Evolutionary conservation across 2,797 vertebrate species (phyloP).

Genomic region (Myotis myotis): DNA sequence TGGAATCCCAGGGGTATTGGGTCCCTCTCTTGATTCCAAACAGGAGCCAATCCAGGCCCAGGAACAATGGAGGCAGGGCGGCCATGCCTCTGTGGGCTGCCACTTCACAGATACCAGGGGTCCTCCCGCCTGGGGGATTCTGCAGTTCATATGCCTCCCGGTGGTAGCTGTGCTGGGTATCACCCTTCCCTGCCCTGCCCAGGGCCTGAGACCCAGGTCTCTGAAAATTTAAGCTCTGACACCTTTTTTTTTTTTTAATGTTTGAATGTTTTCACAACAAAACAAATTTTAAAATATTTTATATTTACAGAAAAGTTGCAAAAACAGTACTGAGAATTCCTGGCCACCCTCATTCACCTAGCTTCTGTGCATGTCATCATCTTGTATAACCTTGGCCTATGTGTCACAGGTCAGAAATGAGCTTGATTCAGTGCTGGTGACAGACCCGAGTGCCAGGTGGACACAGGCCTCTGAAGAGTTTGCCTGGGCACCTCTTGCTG

Average conservation of each 20-base stretch:
- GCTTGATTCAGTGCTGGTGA: background rate
- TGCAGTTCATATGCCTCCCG: background rate
- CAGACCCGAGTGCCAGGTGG: background rate
- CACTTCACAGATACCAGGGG: too few species aligned
- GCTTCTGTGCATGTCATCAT: rapidly evolving
- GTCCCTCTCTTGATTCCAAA: background rate
- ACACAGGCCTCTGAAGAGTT: background rate
- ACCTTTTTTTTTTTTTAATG: background rate
- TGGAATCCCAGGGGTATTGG: background rate
- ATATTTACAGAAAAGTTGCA: background rate
- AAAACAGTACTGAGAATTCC: background rate
- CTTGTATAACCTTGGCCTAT: rapidly evolving
- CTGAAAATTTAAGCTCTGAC: background rate
- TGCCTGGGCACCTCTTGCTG: background rate
- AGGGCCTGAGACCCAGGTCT: background rate
- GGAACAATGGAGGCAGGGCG: background rate
- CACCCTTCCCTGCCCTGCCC: background rate
- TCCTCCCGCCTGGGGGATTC: background rate
- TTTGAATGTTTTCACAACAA: background rate
- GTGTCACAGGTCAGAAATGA: too few species aligned
- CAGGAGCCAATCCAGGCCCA: background rate
- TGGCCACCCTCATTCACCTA: rapidly evolving
- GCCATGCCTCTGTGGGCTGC: rapidly evolving
- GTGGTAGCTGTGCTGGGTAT: background rate
- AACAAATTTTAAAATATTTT: background rate